Conservation (phyloP, 2,797 vertebrate genomes). For the Orestias chungarensis region DNA sequence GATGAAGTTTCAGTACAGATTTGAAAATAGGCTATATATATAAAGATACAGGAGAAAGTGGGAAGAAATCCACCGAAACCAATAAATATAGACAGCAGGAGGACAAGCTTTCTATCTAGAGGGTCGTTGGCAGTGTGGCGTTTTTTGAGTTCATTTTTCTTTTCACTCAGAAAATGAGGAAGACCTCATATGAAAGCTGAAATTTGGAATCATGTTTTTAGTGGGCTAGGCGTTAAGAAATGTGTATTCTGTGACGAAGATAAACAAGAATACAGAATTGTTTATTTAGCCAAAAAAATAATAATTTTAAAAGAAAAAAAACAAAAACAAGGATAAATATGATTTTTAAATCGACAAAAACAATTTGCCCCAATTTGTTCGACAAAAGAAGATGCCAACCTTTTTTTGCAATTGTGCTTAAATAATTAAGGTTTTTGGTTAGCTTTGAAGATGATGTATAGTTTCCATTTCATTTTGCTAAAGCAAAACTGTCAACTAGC, state of each 20-base stretch:
- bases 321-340: neutral
- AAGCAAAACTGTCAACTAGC: neutral
- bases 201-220: slow-evolving; percentile 32
- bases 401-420: neutral
- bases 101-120: slow-evolving; percentile 61
- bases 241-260: slow-evolving; percentile 7
- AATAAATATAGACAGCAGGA: slow-evolving; percentile 36
- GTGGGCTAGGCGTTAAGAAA: slow-evolving; percentile 44
- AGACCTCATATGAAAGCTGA: slow-evolving; percentile 45
- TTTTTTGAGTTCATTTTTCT: slow-evolving; percentile 40
- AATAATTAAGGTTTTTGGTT: neutral
- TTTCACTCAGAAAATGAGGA: slow-evolving; percentile 55
- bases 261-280: slow-evolving; percentile 5
- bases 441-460: neutral
- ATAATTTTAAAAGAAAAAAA: neutral
- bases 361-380: no score
- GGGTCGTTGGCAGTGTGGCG: slow-evolving; percentile 31
- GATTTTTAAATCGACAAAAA: neutral
- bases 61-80: slow-evolving; percentile 39
- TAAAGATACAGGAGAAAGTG: slow-evolving; percentile 24
- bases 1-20: slow-evolving; percentile 27
- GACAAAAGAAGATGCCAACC: neutral
- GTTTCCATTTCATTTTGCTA: neutral
- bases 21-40: slow-evolving; percentile 25
- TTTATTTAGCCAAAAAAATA: neutral